phyloP scores from a whole-genome alignment of 1,140 invertebrate genomes.

The Musca domestica region DNA sequence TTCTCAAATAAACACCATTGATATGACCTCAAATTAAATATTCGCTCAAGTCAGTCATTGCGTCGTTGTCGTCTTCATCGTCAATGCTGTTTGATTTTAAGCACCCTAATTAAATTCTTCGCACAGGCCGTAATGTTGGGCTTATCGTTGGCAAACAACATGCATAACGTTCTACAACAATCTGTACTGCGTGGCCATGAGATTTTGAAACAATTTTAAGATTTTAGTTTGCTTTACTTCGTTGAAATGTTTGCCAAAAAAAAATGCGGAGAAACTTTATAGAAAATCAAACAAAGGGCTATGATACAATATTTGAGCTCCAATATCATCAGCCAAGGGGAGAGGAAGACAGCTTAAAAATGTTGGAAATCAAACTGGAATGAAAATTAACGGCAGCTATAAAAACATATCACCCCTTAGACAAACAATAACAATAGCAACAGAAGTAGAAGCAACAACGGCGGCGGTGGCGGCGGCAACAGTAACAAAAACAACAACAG shows the following conservation, averaged over 20 bases:
- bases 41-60: background rate
- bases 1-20: conserved; percentile 6
- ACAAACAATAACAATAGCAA: conserved; percentile 8
- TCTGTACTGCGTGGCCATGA: too few species aligned
- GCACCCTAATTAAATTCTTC: conserved; percentile 8
- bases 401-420: conserved; percentile 16
- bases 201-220: too few species aligned
- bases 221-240: too few species aligned
- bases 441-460: background rate
- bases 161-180: background rate
- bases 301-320: background rate
- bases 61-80: too few species aligned
- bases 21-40: conserved; percentile 10
- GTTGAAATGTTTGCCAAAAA: too few species aligned
- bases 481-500: background rate
- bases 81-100: background rate
- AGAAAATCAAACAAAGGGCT: conserved; percentile 16
- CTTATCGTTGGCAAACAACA: conserved; percentile 2
- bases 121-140: conserved; percentile 1
- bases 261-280: background rate
- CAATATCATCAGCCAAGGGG: background rate
- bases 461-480: background rate
- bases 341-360: too few species aligned
- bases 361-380: background rate
- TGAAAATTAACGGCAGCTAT: conserved; percentile 13